phyloP scores from a whole-genome alignment of 2,797 vertebrate species.

The Ctenopoma multispine region DNA sequence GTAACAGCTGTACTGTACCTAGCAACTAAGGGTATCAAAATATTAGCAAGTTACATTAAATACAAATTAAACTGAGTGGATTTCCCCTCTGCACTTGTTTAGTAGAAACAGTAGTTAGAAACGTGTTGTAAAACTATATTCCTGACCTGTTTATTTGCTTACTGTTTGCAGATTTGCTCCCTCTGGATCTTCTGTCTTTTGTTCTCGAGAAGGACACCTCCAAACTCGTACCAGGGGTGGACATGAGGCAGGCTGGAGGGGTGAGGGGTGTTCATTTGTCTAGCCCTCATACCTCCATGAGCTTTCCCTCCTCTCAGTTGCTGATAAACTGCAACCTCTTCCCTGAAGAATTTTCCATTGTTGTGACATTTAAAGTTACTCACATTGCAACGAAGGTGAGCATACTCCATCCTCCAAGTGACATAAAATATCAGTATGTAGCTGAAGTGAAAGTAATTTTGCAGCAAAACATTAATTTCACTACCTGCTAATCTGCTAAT shows the following conservation, averaged over 20 bases:
- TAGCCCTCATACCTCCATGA: slow-evolving; percentile 71
- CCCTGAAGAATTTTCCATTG: slow-evolving; percentile 91
- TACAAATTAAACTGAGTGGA: too few species aligned
- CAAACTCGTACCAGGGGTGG: slow-evolving; percentile 71
- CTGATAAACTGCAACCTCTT: slow-evolving; percentile 89
- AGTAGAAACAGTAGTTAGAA: too few species aligned
- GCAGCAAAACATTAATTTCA: not conserved
- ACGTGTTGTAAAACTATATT: too few species aligned
- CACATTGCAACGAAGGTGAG: slow-evolving; percentile 84
- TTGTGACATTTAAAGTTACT: slow-evolving; percentile 86
- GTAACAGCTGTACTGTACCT: too few species aligned
- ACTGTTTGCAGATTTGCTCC: slow-evolving; percentile 83
- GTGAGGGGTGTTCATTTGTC: slow-evolving; percentile 86
- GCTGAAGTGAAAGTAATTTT: not conserved
- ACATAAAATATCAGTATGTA: not conserved
- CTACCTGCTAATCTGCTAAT: not conserved
- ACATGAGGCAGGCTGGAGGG: slow-evolving; percentile 81
- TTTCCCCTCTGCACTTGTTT: too few species aligned
- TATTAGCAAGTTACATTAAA: too few species aligned
- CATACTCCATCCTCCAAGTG: not conserved
- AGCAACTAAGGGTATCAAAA: too few species aligned
- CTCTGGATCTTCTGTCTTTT: slow-evolving; percentile 91
- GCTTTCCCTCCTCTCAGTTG: slow-evolving; percentile 88
- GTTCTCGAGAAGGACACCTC: slow-evolving; percentile 73
- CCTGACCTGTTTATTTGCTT: slow-evolving; percentile 17